Base-by-base conservation (phyloP, 2,797 vertebrate species). In the Lindbergichthys nudifrons region DNA sequence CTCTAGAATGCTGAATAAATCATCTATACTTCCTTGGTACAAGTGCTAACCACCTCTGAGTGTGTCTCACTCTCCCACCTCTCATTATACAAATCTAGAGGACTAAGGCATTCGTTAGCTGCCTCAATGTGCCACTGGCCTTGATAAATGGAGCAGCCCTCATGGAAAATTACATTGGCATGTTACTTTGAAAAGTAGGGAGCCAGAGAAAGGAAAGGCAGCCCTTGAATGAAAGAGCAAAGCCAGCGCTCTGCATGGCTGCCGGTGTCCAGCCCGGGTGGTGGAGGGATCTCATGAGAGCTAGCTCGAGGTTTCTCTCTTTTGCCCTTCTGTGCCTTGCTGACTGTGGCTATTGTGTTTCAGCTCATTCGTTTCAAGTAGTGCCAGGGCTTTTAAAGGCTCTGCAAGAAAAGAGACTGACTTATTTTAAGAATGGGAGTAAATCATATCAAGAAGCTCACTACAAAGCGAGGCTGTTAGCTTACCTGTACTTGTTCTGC, bases 121-220 rank as follows among this genome's bases (percentile, higher is more conserved):
- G 82, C 88, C 83, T 89, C 79, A 13, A 74, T 79, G 81, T 89
- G 88, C 87, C 88, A 77, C 77, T 82, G 78, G 88, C 90, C 89
- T 88, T 93, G 90, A 93, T 91, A 87, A 92, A 92, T 93, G 89
- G 90, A 91, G 85, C 83, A 81, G 84, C 91, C 90, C 85, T 90
- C 88, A 89, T 83, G 87, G 92, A 93, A 93, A 92, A 93, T 93
- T 88, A 92, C 92, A 88, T 88, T 86, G 87, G 88, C 87, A 68
- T 83, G 89, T 87, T 86, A 81, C 85, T 90, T 83, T 83, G 83
- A 91, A 83, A 83, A 67, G 51, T 65, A 7, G 57, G 73, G 70
- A 26, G 69, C 32, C 32, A 70, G 73, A 79, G 64, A 73, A 63
- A 79, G 77, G 65, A 82, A 74, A 70, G 82, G 79, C 80, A 82